phyloP scores from a whole-genome alignment of 2,797 vertebrate species.

The Rhyacichthys aspro region DNA sequence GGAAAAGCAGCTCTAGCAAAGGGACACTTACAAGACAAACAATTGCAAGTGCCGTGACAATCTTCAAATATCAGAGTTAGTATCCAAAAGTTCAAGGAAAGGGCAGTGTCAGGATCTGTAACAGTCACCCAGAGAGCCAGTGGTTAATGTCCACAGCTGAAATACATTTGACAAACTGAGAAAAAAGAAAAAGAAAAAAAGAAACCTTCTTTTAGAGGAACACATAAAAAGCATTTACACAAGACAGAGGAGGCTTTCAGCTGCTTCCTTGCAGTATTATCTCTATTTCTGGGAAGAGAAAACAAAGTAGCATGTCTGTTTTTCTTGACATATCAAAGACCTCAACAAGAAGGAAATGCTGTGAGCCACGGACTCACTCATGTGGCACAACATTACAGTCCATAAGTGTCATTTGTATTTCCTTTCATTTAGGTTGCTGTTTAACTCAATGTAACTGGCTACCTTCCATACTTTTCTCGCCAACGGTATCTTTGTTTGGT shows the following conservation, averaged over 20 bases:
- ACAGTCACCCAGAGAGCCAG: background rate
- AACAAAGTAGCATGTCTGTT: slow-evolving; percentile 1
- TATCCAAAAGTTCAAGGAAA: slow-evolving; percentile 31
- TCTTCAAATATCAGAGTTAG: slow-evolving; percentile 3
- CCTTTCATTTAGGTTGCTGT: slow-evolving; percentile 1
- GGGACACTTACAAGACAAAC: slow-evolving; percentile 1
- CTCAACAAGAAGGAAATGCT: slow-evolving; percentile 1
- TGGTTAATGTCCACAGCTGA: slow-evolving; percentile 3
- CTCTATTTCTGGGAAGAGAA: slow-evolving; percentile 13
- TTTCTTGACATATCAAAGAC: slow-evolving; percentile 24
- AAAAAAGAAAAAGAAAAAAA: background rate
- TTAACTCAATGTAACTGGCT: background rate
- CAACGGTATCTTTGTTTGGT: too few species aligned
- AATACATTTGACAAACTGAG: background rate
- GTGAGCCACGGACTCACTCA: background rate
- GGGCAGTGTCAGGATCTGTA: slow-evolving; percentile 13
- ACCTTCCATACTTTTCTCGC: too few species aligned
- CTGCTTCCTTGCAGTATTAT: background rate
- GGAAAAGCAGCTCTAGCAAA: slow-evolving; percentile 17
- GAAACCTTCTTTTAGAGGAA: too few species aligned
- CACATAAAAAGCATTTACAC: too few species aligned
- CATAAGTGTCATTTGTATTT: slow-evolving; percentile 1
- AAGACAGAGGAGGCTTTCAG: background rate
- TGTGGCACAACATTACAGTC: background rate
- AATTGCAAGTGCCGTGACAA: slow-evolving; percentile 19